Percentiles rank a stretch among this genome's conserved stretches.
These are phyloP conservation scores for Crotalus tigris DNA, from an alignment of 2,113 vertebrate species.

Conservation along the genomic window DNA sequence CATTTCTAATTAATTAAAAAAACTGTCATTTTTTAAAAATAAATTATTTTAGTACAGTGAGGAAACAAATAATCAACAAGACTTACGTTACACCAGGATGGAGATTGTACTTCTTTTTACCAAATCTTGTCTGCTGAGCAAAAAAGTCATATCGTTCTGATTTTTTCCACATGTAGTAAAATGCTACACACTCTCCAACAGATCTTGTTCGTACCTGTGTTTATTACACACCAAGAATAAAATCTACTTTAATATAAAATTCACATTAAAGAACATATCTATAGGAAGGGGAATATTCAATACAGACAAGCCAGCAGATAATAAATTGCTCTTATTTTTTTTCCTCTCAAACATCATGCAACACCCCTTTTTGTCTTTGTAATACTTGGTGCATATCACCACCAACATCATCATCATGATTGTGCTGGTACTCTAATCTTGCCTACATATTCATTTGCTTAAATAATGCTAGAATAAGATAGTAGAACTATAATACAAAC, in stretches of 20 bases:
- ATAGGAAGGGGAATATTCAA: background rate
- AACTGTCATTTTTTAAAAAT: fast-evolving
- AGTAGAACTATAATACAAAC: background rate
- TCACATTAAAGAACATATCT: background rate
- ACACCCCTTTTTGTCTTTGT: background rate
- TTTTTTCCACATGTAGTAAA: slow-evolving; percentile 99
- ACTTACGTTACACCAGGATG: slow-evolving; percentile 96
- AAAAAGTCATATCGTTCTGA: slow-evolving; percentile 98
- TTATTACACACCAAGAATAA: background rate
- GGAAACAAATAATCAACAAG: slow-evolving; percentile 1
- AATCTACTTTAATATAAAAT: background rate
- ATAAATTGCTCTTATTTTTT: background rate
- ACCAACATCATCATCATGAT: background rate
- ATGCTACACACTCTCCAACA: slow-evolving; percentile 97
- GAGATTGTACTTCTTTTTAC: slow-evolving; percentile 97
- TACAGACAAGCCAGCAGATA: background rate
- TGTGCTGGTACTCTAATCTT: background rate
- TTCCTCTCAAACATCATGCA: background rate
- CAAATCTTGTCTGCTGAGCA: slow-evolving; percentile 94
- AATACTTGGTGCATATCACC: background rate
- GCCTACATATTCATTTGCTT: background rate
- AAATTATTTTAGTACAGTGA: background rate
- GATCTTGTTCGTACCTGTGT: slow-evolving; percentile 94
- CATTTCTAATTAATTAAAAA: background rate
- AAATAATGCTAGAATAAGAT: background rate